Percentiles rank a stretch among this genome's conserved stretches.
Evolutionary conservation across 23 tunicate species (phyloP).

Genomic region (Styela plicata): DNA sequence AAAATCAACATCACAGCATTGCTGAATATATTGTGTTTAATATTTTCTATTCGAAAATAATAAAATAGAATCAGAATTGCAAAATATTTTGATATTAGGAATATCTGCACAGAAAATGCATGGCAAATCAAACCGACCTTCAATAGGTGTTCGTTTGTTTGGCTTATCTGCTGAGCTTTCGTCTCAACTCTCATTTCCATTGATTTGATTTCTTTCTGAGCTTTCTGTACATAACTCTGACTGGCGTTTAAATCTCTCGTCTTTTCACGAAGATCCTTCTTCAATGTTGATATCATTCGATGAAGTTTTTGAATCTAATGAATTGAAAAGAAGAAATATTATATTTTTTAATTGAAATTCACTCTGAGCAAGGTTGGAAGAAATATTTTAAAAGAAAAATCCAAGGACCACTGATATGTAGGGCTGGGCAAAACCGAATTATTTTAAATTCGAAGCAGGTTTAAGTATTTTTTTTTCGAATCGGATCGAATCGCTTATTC

Average conservation of each 20-base stretch:
- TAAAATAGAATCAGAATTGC: too few species aligned
- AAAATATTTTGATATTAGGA: too few species aligned
- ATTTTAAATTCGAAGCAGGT: too few species aligned
- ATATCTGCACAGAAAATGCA: too few species aligned
- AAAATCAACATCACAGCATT: too few species aligned
- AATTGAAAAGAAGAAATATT: not conserved
- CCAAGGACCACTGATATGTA: too few species aligned
- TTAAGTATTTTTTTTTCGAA: too few species aligned
- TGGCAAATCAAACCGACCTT: conserved; percentile 34
- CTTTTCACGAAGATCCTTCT: conserved; percentile 76
- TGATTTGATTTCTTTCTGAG: conserved; percentile 75
- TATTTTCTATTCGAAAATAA: too few species aligned
- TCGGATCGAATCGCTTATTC: too few species aligned
- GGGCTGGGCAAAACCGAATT: too few species aligned
- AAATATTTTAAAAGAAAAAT: too few species aligned
- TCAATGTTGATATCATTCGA: conserved; percentile 52
- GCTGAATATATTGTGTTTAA: too few species aligned
- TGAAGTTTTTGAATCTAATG: conserved; percentile 65
- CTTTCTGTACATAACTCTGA: conserved; percentile 71
- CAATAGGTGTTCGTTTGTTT: conserved; percentile 64
- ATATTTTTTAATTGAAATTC: not conserved
- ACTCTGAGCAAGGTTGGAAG: not conserved
- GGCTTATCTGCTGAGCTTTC: conserved; percentile 84
- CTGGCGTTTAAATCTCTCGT: conserved; percentile 71
- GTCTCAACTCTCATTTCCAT: conserved; percentile 89